phyloP scores from a whole-genome alignment of 2,113 vertebrate species.

The Agelaius phoeniceus region DNA sequence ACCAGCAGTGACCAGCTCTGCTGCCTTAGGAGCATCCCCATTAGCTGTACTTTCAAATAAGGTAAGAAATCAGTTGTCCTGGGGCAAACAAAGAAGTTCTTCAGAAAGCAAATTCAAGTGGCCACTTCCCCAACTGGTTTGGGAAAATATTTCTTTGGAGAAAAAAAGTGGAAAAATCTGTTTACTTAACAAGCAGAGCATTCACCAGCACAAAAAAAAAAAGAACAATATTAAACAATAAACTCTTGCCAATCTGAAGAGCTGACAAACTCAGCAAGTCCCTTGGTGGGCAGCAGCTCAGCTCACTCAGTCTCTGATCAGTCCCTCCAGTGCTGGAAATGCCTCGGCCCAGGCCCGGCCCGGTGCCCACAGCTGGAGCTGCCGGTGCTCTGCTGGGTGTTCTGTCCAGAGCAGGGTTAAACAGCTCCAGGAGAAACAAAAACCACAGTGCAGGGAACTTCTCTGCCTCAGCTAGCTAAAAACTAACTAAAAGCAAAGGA shows the following conservation, averaged over 20 bases:
- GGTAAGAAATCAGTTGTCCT: background rate
- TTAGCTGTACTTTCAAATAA: background rate
- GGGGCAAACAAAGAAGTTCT: background rate
- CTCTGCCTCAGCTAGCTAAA: background rate
- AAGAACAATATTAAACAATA: background rate
- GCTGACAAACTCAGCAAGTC: background rate
- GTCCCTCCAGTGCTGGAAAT: background rate
- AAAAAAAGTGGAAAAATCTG: background rate
- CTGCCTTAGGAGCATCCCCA: background rate
- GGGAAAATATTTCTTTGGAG: background rate
- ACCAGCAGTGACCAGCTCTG: fast-evolving
- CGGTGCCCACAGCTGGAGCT: background rate
- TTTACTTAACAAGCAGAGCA: background rate
- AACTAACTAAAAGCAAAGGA: background rate
- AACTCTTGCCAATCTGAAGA: fast-evolving
- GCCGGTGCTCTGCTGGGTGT: background rate
- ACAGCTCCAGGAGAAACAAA: background rate
- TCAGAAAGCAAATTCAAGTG: background rate
- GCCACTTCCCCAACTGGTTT: fast-evolving
- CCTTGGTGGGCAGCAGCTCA: background rate
- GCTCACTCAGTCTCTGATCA: background rate
- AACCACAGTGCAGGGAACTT: background rate
- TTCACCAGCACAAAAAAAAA: background rate
- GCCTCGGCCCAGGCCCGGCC: background rate
- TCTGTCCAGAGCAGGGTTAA: background rate